Base-by-base conservation (phyloP, 2,888 invertebrate genomes). In the Axea sp. region DNA sequence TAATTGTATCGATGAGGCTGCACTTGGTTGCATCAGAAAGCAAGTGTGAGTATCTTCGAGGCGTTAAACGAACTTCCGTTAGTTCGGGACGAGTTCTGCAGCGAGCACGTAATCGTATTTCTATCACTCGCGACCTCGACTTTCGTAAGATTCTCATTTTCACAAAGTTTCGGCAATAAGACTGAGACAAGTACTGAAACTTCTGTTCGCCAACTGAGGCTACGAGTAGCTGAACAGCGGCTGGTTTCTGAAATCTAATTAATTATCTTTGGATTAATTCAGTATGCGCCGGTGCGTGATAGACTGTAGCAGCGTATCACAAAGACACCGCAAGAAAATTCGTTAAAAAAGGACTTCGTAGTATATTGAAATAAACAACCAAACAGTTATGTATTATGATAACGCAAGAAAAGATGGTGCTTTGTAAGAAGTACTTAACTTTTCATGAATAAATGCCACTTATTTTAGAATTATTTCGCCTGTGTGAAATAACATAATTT, bases 191-290 rank as follows among this genome's bases (percentile, higher is more conserved):
- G 72, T 43, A 59, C 47, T 39, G 67, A 67, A 73, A 73, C 60
- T 73, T 73, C 31, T 47, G 68, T 62, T 53, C 67, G 64, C 41
- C 39, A 67, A 41, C 60, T 47, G 33, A 62, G 62, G 43, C 64
- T 67, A 47, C 60, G 49, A 60, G 76, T 64, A 73, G 59, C 67
- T 57, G 73, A 55, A 62, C 71, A 60, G 73, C 68, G 64, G 73
- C 68, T 62, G 68, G 64, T 74, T 69, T 64, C 39, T 43, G 37
- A 71, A 73, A 71, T 76, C 76, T 76, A 76, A 78, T 78, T 76
- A 78, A 78, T 78, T 78, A 76, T 76, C 73, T 76, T 78, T 65
- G 57, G 71, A 76, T 78, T 76, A 76, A 78, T 78, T 78, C 68
- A 75, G 72, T 68, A 74, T 71, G 71, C 74, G 72, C 62, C 67